Conservation (phyloP, 2,113 vertebrate genomes). For the Hiodon alosoides region DNA sequence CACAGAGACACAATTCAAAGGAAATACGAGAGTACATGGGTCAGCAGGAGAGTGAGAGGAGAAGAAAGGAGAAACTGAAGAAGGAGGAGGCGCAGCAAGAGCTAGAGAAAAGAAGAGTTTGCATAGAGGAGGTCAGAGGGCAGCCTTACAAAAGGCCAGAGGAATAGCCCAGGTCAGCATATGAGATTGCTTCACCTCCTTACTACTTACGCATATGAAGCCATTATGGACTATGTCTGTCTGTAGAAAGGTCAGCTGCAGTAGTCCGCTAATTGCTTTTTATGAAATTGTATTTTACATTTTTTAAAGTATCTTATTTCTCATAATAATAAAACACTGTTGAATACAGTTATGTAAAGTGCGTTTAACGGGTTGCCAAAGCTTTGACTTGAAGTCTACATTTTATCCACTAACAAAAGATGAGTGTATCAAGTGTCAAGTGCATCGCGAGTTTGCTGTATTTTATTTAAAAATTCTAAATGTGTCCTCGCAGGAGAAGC, state of each 20-base stretch:
- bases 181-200: too few species aligned
- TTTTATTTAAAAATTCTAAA: background rate
- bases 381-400: too few species aligned
- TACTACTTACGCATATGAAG: too few species aligned
- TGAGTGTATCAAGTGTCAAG: background rate
- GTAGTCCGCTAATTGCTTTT: too few species aligned
- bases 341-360: too few species aligned
- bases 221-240: too few species aligned
- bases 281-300: too few species aligned
- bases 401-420: too few species aligned
- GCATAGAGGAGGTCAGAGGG: constrained; percentile 25
- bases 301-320: too few species aligned
- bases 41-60: constrained; percentile 5
- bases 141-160: constrained; percentile 7
- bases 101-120: constrained; percentile 25
- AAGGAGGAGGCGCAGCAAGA: constrained; percentile 15
- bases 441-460: background rate
- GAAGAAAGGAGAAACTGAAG: constrained; percentile 2
- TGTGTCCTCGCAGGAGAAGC: background rate
- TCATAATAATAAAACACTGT: too few species aligned
- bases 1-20: constrained; percentile 1
- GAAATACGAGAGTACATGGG: constrained; percentile 24
- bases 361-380: too few species aligned
- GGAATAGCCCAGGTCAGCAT: background rate
- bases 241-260: too few species aligned